These are phyloP conservation scores for Herpailurus yagouaroundi DNA, from an alignment of 2,113 vertebrate species.

Conservation along the genomic window DNA sequence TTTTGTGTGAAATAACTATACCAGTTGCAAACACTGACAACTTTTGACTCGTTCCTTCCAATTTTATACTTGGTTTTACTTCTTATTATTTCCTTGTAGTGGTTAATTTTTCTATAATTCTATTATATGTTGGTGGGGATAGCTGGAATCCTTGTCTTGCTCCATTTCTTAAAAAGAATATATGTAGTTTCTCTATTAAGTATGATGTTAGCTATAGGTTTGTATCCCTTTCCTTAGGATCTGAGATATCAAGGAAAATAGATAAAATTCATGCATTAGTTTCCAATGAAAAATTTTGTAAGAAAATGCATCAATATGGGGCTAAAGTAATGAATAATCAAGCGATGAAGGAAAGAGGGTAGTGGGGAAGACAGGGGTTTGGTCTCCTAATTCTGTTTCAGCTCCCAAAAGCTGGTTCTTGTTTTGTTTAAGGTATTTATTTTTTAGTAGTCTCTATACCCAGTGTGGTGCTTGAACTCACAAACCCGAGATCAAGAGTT, in stretches of 20 bases:
- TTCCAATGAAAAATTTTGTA: neutral
- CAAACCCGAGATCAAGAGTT: too few relatives aligned
- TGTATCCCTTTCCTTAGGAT: neutral
- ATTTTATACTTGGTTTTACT: neutral
- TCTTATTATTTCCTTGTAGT: neutral
- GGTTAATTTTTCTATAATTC: neutral
- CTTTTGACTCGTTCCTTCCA: neutral
- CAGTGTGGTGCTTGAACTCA: too few relatives aligned
- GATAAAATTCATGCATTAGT: neutral
- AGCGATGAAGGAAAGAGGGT: neutral
- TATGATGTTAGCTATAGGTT: neutral
- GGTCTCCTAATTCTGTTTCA: neutral
- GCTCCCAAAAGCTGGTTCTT: too few relatives aligned
- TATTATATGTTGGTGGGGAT: neutral
- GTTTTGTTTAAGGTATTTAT: too few relatives aligned
- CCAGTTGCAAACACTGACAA: neutral
- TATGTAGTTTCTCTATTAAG: neutral
- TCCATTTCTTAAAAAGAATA: neutral
- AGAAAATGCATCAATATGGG: neutral
- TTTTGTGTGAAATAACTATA: neutral
- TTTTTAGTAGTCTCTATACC: too few relatives aligned
- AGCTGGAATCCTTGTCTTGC: neutral
- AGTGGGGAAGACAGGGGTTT: too few relatives aligned
- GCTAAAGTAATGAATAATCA: neutral
- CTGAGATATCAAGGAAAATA: neutral